Percentiles rank a stretch among this genome's conserved stretches.
Evolutionary conservation across 1,140 invertebrate genomes (phyloP).

Genomic region (Helicorthomorpha holstii): DNA sequence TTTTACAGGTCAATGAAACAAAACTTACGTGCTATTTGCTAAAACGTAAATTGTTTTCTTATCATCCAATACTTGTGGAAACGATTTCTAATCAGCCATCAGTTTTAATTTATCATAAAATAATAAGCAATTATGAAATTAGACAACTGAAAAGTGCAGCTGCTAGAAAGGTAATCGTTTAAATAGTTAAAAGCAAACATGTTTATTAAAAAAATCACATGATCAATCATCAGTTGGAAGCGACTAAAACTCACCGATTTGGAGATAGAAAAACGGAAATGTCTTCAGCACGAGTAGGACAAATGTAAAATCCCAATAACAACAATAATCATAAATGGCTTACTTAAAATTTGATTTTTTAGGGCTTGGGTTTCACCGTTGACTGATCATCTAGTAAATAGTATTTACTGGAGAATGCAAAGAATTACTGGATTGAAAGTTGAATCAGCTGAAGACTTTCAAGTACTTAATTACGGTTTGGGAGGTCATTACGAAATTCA

Average conservation of each 20-base stretch:
- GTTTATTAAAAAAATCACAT: too few relatives aligned
- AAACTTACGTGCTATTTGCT: too few relatives aligned
- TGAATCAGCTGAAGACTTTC: not conserved
- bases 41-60: too few relatives aligned
- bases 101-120: too few relatives aligned
- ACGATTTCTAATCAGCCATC: too few relatives aligned
- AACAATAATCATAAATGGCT: not conserved
- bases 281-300: not conserved
- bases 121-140: too few relatives aligned
- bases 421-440: not conserved
- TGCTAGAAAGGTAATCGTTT: too few relatives aligned
- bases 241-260: not conserved
- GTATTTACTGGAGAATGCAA: not conserved
- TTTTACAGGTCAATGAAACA: too few relatives aligned
- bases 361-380: not conserved
- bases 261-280: not conserved
- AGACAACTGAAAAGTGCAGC: too few relatives aligned
- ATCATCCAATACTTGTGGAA: too few relatives aligned
- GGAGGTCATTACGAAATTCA: constrained; percentile 17
- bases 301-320: not conserved
- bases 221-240: not conserved
- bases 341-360: not conserved
- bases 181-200: too few relatives aligned
- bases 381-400: not conserved
- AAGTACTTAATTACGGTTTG: constrained; percentile 16